Evolutionary conservation across 2,888 invertebrate species (phyloP).

Genomic region (Crossocerus cetratus): DNA sequence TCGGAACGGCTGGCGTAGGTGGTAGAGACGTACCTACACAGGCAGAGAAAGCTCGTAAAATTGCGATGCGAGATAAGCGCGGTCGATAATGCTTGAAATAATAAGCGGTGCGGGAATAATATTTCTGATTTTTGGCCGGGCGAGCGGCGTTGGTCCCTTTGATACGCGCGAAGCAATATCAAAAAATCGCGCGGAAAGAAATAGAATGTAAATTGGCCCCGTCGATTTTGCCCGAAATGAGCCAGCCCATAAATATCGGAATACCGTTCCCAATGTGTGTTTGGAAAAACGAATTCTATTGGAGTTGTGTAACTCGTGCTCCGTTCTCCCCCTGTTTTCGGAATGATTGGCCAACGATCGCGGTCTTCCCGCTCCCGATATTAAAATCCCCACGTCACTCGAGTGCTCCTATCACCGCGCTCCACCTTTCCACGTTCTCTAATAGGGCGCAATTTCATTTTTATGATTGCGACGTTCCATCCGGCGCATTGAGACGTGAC

Average conservation of each 20-base stretch:
- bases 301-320: conserved; percentile 34
- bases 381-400: no score
- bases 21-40: background rate
- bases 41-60: conserved; percentile 6
- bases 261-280: conserved; percentile 46
- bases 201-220: conserved; percentile 47
- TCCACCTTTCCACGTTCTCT: no score
- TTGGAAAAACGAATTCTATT: conserved; percentile 36
- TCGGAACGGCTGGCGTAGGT: conserved; percentile 16
- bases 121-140: conserved; percentile 42
- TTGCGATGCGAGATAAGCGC: conserved; percentile 27
- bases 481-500: background rate
- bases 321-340: conserved; percentile 11
- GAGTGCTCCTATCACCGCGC: no score
- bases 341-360: no score
- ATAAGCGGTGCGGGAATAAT: conserved; percentile 48
- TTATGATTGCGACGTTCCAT: no score
- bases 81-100: conserved; percentile 42
- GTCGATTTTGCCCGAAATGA: conserved; percentile 47
- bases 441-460: no score
- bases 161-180: conserved; percentile 44
- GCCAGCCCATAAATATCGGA: conserved; percentile 52
- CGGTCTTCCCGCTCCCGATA: no score
- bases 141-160: background rate
- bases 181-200: conserved; percentile 45